Conservation (phyloP, 2,113 vertebrate species). For the Lepus americanus region DNA sequence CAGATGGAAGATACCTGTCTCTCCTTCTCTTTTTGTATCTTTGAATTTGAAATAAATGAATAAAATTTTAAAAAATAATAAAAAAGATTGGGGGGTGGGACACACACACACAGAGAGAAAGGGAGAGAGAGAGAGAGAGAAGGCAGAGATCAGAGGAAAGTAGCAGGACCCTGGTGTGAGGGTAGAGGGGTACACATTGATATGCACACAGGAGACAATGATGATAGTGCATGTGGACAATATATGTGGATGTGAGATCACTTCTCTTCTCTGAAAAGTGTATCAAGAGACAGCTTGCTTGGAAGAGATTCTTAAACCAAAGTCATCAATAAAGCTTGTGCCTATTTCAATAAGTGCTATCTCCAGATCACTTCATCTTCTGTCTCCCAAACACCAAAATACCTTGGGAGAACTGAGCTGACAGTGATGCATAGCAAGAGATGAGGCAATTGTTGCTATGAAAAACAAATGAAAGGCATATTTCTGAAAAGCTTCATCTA, state of each 20-base stretch:
- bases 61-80: no score
- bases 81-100: no score
- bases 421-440: conserved; percentile 53
- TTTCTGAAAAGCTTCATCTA: not conserved
- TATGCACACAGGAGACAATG: not conserved
- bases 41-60: no score
- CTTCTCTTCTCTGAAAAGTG: conserved; percentile 61
- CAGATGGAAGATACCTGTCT: no score
- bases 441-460: not conserved
- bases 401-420: conserved; percentile 64
- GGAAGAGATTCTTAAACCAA: conserved; percentile 75
- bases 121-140: not conserved
- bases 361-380: conserved; percentile 69
- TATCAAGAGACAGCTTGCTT: conserved; percentile 73
- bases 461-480: not conserved
- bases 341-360: conserved; percentile 71
- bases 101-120: no score
- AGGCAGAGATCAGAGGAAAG: not conserved
- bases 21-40: no score
- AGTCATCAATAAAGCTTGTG: conserved; percentile 75
- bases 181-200: not conserved
- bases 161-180: not conserved
- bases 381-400: conserved; percentile 56
- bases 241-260: conserved; percentile 49
- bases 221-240: not conserved